Percentiles rank a stretch among this genome's conserved stretches.
These are phyloP conservation scores for Epinotia ramella DNA, from an alignment of 2,888 invertebrate species.

Conservation along the genomic window DNA sequence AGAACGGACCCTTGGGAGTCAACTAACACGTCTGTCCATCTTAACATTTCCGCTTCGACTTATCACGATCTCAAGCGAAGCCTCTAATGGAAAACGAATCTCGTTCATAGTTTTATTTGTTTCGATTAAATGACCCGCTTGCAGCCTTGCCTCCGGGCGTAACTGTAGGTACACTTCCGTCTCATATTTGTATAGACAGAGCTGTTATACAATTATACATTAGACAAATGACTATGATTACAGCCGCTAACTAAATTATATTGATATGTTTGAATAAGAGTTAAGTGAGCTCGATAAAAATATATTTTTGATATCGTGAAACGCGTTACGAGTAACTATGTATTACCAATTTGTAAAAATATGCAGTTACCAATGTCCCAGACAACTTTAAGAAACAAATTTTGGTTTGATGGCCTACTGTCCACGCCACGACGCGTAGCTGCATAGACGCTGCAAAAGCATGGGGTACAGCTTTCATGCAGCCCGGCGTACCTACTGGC, in stretches of 20 bases:
- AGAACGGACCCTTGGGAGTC: not conserved
- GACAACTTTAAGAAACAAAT: too few species aligned
- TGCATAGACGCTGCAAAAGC: too few species aligned
- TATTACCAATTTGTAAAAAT: too few species aligned
- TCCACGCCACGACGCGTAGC: too few species aligned
- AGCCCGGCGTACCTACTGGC: too few species aligned
- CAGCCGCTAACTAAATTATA: slow-evolving; percentile 1
- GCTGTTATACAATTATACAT: slow-evolving; percentile 18
- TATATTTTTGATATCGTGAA: slow-evolving; percentile 22
- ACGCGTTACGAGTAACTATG: not conserved
- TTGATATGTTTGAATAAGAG: slow-evolving; percentile 8
- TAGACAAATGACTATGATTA: slow-evolving; percentile 7
- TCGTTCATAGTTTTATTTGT: slow-evolving; percentile 20
- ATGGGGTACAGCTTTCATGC: too few species aligned
- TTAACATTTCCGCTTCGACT: slow-evolving; percentile 28
- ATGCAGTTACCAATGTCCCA: too few species aligned
- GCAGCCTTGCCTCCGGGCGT: slow-evolving; percentile 31
- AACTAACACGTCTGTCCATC: not conserved
- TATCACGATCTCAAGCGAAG: slow-evolving; percentile 9
- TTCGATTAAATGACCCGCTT: slow-evolving; percentile 12
- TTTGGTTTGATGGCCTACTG: too few species aligned
- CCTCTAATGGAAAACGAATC: slow-evolving; percentile 20
- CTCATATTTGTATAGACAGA: slow-evolving; percentile 35
- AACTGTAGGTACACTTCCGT: slow-evolving; percentile 42
- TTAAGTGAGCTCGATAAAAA: not conserved